Percentiles rank a stretch among this genome's conserved stretches.
Evolutionary conservation across 2,113 vertebrate genomes (phyloP).

Genomic region (Cyanocitta stelleri): DNA sequence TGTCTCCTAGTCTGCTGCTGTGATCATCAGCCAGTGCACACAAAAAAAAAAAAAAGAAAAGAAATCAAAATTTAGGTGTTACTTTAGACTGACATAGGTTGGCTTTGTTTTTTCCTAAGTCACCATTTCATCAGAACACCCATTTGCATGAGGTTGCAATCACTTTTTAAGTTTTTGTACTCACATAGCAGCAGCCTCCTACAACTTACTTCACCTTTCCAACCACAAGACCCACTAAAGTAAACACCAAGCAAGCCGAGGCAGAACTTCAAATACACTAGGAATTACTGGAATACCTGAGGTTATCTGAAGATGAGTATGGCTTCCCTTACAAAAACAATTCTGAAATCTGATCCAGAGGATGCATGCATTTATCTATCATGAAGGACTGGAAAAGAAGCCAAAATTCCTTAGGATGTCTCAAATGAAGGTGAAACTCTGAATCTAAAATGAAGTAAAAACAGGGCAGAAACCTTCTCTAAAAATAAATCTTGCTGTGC

Average conservation of each 20-base stretch:
- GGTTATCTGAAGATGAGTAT: background rate
- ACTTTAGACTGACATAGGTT: background rate
- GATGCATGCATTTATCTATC: background rate
- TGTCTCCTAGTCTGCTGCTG: background rate
- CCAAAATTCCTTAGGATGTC: background rate
- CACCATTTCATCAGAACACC: background rate
- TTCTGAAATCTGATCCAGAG: slow-evolving; percentile 29
- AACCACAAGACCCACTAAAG: background rate
- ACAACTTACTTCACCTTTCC: background rate
- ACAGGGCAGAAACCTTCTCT: background rate
- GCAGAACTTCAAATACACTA: background rate
- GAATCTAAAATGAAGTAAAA: slow-evolving; percentile 1
- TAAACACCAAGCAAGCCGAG: slow-evolving; percentile 13
- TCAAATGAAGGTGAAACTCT: slow-evolving; percentile 1
- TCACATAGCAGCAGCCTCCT: background rate
- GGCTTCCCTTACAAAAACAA: background rate
- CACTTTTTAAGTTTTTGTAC: background rate
- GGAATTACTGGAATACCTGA: slow-evolving; percentile 11
- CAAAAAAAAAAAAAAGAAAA: background rate
- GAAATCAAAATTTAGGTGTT: background rate
- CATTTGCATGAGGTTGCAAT: background rate
- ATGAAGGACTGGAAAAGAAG: background rate
- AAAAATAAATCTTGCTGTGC: background rate
- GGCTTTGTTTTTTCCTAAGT: background rate
- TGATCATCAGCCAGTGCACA: background rate